These are phyloP conservation scores for Scomber colias DNA, from an alignment of 2,113 vertebrate species.

Conservation along the genomic window DNA sequence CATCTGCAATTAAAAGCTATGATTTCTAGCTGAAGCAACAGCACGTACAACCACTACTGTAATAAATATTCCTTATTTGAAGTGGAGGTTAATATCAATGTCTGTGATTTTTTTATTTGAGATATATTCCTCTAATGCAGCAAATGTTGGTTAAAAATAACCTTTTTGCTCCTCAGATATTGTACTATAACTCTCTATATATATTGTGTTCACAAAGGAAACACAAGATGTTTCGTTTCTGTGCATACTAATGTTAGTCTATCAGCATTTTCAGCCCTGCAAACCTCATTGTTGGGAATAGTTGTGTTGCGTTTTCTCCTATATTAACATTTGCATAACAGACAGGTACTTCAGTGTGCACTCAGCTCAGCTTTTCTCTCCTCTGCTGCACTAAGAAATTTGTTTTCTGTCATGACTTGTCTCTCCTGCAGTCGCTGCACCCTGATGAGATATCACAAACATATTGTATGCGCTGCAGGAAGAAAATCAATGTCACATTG, in stretches of 20 bases:
- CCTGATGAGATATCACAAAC: conserved; percentile 30
- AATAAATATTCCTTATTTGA: conserved; percentile 44
- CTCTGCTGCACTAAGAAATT: conserved; percentile 3
- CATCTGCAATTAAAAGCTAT: conserved; percentile 75
- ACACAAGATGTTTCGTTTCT: not conserved
- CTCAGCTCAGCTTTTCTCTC: not conserved
- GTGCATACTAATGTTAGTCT: not conserved
- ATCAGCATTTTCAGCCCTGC: not conserved
- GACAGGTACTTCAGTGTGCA: not conserved
- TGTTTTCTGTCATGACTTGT: conserved; percentile 26
- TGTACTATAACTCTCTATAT: not conserved
- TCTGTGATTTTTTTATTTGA: not conserved
- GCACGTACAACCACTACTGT: conserved; percentile 34
- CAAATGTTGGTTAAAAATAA: not conserved
- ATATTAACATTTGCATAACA: not conserved
- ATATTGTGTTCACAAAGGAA: not conserved
- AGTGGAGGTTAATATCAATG: not conserved
- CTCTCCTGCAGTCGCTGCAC: not conserved
- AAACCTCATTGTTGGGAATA: not conserved
- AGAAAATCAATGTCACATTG: conserved; percentile 51
- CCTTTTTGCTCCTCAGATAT: not conserved
- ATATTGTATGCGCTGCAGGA: conserved; percentile 16
- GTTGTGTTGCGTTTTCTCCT: not conserved
- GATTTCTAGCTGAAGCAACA: conserved; percentile 60
- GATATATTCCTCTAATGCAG: conserved; percentile 14